Conservation (phyloP, 2,113 vertebrate genomes). For the Hypomesus transpacificus region DNA sequence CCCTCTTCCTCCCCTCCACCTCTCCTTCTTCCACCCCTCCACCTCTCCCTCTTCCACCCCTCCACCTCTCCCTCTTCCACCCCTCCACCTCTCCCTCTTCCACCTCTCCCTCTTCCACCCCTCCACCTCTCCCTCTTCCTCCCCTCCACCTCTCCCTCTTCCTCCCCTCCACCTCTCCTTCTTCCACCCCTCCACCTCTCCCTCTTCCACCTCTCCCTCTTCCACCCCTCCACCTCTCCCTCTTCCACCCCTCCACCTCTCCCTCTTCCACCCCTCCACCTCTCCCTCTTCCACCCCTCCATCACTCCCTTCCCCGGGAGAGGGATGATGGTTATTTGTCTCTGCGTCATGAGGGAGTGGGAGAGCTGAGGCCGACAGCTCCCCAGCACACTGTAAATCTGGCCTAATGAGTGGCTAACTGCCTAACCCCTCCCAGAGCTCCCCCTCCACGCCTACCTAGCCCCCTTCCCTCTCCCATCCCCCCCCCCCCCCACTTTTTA, state of each 20-base stretch:
- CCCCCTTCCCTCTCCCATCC: neutral
- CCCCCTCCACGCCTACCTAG: conserved; percentile 3
- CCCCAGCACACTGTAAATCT: conserved; percentile 53
- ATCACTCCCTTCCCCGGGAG: conserved; percentile 29
- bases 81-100: conserved; percentile 11
- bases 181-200: conserved; percentile 11
- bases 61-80: conserved; percentile 1
- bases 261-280: conserved; percentile 11
- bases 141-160: conserved; percentile 19
- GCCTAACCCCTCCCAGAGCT: conserved; percentile 3
- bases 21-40: neutral
- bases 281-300: conserved; percentile 16
- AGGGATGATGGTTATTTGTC: conserved; percentile 35
- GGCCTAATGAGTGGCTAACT: conserved; percentile 31
- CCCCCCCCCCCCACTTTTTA: neutral
- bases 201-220: conserved; percentile 11
- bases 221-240: conserved; percentile 10
- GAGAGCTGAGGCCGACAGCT: conserved; percentile 37
- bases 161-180: conserved; percentile 10
- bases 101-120: neutral
- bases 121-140: conserved; percentile 1
- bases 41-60: neutral
- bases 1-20: neutral
- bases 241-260: conserved; percentile 11
- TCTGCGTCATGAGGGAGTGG: conserved; percentile 52